Evolutionary conservation across 2,888 invertebrate species (phyloP).

Genomic region (Dastarcus helophoroides): DNA sequence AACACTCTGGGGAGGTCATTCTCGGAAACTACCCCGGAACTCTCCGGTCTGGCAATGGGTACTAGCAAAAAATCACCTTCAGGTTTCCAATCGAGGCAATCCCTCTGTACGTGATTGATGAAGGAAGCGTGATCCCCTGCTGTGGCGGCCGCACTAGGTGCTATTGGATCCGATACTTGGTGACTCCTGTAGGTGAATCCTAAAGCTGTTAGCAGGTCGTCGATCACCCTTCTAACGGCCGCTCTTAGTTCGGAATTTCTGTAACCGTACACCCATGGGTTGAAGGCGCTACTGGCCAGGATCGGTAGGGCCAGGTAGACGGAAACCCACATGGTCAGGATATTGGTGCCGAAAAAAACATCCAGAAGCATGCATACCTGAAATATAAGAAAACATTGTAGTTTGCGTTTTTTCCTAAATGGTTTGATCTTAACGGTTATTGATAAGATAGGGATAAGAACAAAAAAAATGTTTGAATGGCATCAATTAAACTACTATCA

Average conservation of each 20-base stretch:
- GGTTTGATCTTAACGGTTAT: too few relatives aligned
- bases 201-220: slow-evolving; percentile 39
- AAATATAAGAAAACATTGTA: slow-evolving; percentile 22
- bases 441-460: too few relatives aligned
- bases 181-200: slow-evolving; percentile 35
- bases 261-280: slow-evolving; percentile 56
- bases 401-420: too few relatives aligned
- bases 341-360: slow-evolving; percentile 40
- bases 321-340: slow-evolving; percentile 42
- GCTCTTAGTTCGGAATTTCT: slow-evolving; percentile 49
- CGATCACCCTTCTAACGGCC: slow-evolving; percentile 45
- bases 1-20: slow-evolving; percentile 19
- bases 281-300: slow-evolving; percentile 45
- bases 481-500: too few relatives aligned
- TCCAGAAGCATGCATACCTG: slow-evolving; percentile 45
- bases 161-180: slow-evolving; percentile 26
- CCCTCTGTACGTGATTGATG: slow-evolving; percentile 31
- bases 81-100: slow-evolving; percentile 23
- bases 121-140: slow-evolving; percentile 34
- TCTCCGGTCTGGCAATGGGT: slow-evolving; percentile 33
- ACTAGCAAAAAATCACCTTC: slow-evolving; percentile 31
- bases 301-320: slow-evolving; percentile 48
- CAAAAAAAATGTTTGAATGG: too few relatives aligned
- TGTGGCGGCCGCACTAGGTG: slow-evolving; percentile 33
- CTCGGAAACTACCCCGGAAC: slow-evolving; percentile 28